A percentile compares a stretch with the other conserved stretches of the same genome.
phyloP scores from a whole-genome alignment of 2,113 vertebrate species.

The Ascaphus truei region DNA sequence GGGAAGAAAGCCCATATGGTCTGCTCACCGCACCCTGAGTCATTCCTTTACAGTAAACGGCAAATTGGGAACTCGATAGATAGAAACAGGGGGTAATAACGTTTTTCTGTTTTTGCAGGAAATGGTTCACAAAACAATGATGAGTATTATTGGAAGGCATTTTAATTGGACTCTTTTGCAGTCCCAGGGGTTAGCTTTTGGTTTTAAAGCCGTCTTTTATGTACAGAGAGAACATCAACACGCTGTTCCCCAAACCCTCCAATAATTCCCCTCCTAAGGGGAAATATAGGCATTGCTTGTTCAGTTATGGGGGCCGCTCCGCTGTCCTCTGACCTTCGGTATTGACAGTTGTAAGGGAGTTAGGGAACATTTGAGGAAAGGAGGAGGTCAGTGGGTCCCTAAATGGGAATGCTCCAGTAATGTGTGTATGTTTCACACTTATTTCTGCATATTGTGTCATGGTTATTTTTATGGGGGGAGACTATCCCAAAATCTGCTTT shows the following conservation, averaged over 20 bases:
- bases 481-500: too few relatives aligned
- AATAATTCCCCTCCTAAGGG: too few relatives aligned
- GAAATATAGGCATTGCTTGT: too few relatives aligned
- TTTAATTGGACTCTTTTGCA: neutral
- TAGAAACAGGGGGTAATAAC: neutral
- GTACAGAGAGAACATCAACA: neutral
- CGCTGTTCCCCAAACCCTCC: too few relatives aligned
- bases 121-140: neutral
- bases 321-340: neutral
- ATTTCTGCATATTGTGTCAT: too few relatives aligned
- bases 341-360: too few relatives aligned
- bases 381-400: too few relatives aligned
- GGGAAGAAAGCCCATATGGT: constrained; percentile 1
- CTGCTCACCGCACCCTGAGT: constrained; percentile 7
- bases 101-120: constrained; percentile 7
- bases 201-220: neutral
- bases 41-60: constrained; percentile 27
- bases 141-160: neutral
- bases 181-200: neutral
- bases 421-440: too few relatives aligned
- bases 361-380: too few relatives aligned
- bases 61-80: neutral
- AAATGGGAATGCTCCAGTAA: too few relatives aligned
- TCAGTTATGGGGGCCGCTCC: too few relatives aligned
- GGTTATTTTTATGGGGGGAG: too few relatives aligned